These are phyloP conservation scores for Pelobates cultripes DNA, from an alignment of 2,797 vertebrate genomes.

Conservation along the genomic window DNA sequence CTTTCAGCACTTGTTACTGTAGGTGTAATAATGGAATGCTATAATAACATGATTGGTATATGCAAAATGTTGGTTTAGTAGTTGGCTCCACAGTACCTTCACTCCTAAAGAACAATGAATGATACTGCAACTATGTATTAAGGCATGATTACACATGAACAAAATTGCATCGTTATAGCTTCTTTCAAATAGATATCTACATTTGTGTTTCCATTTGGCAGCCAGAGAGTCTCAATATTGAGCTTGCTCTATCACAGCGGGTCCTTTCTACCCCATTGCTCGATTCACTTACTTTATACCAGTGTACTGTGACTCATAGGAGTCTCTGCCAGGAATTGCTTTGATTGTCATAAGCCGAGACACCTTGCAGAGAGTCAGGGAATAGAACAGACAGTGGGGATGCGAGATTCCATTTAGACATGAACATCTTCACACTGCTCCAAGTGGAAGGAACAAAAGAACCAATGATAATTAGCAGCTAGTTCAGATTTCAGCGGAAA, in stretches of 20 bases:
- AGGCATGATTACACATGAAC: background rate
- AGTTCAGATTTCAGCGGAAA: constrained; percentile 17
- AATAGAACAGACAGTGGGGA: constrained; percentile 35
- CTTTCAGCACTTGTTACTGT: too few relatives aligned
- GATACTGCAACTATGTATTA: background rate
- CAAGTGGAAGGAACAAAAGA: constrained; percentile 20
- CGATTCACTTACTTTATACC: constrained; percentile 18
- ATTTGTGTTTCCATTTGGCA: background rate
- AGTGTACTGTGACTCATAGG: constrained; percentile 9
- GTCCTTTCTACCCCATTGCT: constrained; percentile 21
- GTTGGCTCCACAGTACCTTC: background rate
- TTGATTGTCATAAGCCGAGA: constrained; percentile 47
- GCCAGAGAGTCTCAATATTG: constrained; percentile 15
- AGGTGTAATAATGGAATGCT: too few relatives aligned
- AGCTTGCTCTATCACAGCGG: constrained; percentile 18
- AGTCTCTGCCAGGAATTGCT: constrained; percentile 12
- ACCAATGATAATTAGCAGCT: constrained; percentile 37
- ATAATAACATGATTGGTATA: too few relatives aligned
- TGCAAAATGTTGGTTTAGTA: too few relatives aligned
- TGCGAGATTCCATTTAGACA: constrained; percentile 31
- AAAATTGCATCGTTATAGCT: background rate
- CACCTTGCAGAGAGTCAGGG: constrained; percentile 29
- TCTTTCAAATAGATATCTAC: background rate
- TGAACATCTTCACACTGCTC: constrained; percentile 33
- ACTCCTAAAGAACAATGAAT: background rate